phyloP scores from a whole-genome alignment of 2,113 vertebrate genomes.

The Setophaga petechia region DNA sequence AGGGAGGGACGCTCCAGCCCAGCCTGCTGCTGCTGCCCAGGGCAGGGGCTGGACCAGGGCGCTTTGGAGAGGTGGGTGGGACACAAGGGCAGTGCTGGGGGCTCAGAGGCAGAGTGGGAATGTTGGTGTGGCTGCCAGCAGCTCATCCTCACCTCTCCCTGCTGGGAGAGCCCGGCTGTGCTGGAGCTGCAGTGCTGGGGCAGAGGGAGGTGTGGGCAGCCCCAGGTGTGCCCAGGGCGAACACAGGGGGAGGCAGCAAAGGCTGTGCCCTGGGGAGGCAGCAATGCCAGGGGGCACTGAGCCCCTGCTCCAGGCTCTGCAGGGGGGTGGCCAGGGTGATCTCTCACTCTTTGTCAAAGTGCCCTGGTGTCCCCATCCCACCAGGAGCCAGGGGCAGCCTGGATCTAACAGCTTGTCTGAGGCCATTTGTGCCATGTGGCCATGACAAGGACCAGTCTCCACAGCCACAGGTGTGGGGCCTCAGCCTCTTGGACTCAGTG shows the following conservation, averaged over 20 bases:
- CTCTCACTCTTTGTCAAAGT: rapidly evolving
- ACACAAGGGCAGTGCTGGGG: not conserved
- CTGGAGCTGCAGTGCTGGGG: not conserved
- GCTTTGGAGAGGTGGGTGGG: too few relatives aligned
- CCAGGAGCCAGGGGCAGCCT: not conserved
- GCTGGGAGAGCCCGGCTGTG: not conserved
- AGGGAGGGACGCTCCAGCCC: not conserved
- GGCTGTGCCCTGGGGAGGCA: rapidly evolving
- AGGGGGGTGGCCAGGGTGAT: not conserved
- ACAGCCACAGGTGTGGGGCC: not conserved
- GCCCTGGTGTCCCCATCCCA: not conserved
- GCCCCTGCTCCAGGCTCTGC: rapidly evolving
- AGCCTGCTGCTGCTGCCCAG: not conserved
- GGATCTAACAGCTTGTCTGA: not conserved
- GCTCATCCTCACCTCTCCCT: not conserved
- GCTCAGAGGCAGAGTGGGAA: rapidly evolving
- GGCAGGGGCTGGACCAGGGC: rapidly evolving
- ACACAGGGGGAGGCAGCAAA: not conserved
- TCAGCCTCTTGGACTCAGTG: not conserved
- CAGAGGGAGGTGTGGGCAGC: not conserved
- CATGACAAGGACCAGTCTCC: not conserved
- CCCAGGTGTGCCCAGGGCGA: rapidly evolving
- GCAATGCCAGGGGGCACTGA: not conserved
- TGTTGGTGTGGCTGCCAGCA: not conserved
- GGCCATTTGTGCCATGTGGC: not conserved